Evolutionary conservation across 2,888 invertebrate genomes (phyloP).

Genomic region (Mythimna lalbum): DNA sequence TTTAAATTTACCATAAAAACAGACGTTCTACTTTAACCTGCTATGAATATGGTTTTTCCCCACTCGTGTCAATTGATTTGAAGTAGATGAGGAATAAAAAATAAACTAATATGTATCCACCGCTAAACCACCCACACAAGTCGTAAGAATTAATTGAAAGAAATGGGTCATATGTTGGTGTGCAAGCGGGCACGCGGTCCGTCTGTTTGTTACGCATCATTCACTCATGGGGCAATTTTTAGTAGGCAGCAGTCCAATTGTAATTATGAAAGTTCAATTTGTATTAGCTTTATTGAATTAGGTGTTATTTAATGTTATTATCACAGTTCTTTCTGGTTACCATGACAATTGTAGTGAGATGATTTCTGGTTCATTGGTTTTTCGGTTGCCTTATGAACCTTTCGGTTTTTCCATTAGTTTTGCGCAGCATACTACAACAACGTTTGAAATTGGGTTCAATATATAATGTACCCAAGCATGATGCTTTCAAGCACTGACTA

Average conservation of each 20-base stretch:
- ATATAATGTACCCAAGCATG: not conserved
- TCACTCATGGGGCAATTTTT: slow-evolving; percentile 34
- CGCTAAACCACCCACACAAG: slow-evolving; percentile 59
- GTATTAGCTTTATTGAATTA: slow-evolving; percentile 31
- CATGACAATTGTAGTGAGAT: not conserved
- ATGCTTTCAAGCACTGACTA: no score
- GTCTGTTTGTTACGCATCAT: slow-evolving; percentile 56
- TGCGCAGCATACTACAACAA: not conserved
- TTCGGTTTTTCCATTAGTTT: not conserved
- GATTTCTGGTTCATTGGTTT: no score
- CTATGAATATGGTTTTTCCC: slow-evolving; percentile 36
- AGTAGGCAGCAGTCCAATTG: slow-evolving; percentile 9
- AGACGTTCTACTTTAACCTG: slow-evolving; percentile 6
- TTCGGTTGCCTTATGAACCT: not conserved
- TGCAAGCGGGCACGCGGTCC: slow-evolving; percentile 23
- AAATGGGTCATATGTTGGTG: slow-evolving; percentile 63
- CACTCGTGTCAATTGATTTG: slow-evolving; percentile 55
- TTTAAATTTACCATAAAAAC: slow-evolving; percentile 14
- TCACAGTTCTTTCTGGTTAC: not conserved
- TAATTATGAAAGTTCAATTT: slow-evolving; percentile 24
- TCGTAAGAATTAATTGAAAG: slow-evolving; percentile 64
- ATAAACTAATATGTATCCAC: slow-evolving; percentile 61
- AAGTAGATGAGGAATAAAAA: slow-evolving; percentile 61
- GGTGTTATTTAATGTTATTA: not conserved
- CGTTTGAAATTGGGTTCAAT: not conserved